Evolutionary conservation across 2,888 invertebrate genomes (phyloP).

Genomic region (Celastrina argiolus): DNA sequence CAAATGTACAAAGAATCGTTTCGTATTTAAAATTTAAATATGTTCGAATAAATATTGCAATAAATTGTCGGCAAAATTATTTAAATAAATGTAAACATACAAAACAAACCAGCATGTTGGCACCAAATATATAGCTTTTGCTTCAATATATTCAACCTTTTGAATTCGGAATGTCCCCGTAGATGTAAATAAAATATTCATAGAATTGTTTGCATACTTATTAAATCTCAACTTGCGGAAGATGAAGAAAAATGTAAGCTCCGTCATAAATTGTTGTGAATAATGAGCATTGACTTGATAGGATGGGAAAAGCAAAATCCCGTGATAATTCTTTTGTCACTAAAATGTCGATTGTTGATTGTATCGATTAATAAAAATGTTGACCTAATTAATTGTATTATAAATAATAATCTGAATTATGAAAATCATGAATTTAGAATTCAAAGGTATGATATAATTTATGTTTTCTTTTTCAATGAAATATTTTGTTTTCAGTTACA

Average conservation of each 20-base stretch:
- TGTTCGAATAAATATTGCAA: no score
- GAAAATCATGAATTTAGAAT: no score
- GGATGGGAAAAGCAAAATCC: background rate
- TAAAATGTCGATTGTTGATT: no score
- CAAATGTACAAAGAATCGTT: no score
- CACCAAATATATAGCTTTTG: background rate
- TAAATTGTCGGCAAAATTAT: background rate
- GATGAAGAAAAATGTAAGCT: background rate
- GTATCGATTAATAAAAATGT: no score
- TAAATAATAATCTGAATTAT: no score
- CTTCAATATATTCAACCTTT: slow-evolving; percentile 12
- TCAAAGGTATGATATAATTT: no score
- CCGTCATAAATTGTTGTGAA: background rate
- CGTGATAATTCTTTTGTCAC: no score
- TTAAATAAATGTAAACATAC: background rate
- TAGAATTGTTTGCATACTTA: slow-evolving; percentile 20
- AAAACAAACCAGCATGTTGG: background rate
- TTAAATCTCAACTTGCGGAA: slow-evolving; percentile 8
- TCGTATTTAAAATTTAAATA: no score
- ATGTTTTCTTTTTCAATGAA: no score
- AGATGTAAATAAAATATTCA: slow-evolving; percentile 19
- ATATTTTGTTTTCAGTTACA: no score
- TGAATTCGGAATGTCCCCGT: slow-evolving; percentile 4
- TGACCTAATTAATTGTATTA: no score
- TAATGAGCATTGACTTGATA: background rate